These are phyloP conservation scores for Chrysogorgia sp. DNA, from an alignment of 92 coral and sea anemone species.

Conservation along the genomic window DNA sequence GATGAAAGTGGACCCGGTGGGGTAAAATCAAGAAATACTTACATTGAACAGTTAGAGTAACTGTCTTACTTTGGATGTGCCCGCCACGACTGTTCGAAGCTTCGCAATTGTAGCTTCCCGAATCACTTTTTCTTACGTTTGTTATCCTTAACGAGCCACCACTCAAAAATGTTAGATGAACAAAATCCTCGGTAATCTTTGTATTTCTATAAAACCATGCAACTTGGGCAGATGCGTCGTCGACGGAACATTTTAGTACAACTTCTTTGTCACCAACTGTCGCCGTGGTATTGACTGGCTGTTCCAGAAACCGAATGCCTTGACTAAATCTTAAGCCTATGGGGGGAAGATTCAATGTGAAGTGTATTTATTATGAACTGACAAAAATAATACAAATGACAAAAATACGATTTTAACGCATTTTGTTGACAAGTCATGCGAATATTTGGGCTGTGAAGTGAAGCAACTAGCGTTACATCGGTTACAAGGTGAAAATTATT, in stretches of 20 bases:
- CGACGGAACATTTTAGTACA: constrained; percentile 14
- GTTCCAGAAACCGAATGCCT: not conserved
- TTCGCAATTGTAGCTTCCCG: constrained; percentile 41
- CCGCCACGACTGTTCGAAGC: not conserved
- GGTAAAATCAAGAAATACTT: not conserved
- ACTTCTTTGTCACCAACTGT: not conserved
- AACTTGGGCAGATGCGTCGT: not conserved
- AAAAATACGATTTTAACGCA: no score
- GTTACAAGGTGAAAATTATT: no score
- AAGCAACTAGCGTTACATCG: no score
- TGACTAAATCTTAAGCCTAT: not conserved
- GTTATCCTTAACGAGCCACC: constrained; percentile 6
- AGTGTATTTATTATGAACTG: no score
- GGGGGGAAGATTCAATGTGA: not conserved
- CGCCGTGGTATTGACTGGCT: constrained; percentile 20
- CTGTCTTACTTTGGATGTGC: not conserved
- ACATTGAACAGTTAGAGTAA: constrained; percentile 28
- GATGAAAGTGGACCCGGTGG: no score
- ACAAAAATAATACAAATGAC: no score
- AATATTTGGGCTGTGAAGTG: no score
- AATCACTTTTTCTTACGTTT: constrained; percentile 3
- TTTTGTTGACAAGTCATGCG: no score
- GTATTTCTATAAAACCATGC: constrained; percentile 1
- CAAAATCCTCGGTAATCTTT: not conserved
- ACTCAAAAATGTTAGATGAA: not conserved